phyloP scores from a whole-genome alignment of 2,113 vertebrate species.

The Perccottus glenii region DNA sequence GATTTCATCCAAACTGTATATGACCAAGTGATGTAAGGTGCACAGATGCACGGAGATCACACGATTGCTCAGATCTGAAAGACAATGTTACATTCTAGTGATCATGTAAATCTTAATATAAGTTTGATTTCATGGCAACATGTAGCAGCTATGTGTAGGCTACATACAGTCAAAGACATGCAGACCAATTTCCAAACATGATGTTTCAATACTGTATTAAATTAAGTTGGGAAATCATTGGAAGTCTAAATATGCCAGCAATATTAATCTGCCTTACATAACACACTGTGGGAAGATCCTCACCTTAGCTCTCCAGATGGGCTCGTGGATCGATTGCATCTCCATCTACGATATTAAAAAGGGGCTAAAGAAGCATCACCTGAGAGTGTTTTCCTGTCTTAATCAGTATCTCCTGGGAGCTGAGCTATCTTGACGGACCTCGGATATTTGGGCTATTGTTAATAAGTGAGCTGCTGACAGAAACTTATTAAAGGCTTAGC shows the following conservation, averaged over 20 bases:
- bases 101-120: too few relatives aligned
- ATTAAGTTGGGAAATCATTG: background rate
- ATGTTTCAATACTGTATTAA: background rate
- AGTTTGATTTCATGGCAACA: too few relatives aligned
- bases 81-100: background rate
- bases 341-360: slow-evolving; percentile 65
- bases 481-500: slow-evolving; percentile 46
- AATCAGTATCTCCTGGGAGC: slow-evolving; percentile 23
- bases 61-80: background rate
- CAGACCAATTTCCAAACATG: background rate
- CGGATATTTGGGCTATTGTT: slow-evolving; percentile 35
- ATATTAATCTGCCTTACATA: slow-evolving; percentile 63
- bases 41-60: background rate
- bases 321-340: slow-evolving; percentile 60
- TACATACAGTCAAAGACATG: background rate
- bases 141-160: too few relatives aligned
- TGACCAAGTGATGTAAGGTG: slow-evolving; percentile 24
- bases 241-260: background rate
- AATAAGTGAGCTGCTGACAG: slow-evolving; percentile 42
- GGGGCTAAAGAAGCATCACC: slow-evolving; percentile 44
- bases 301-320: slow-evolving; percentile 52
- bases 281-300: slow-evolving; percentile 66
- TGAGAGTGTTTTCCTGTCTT: slow-evolving; percentile 41
- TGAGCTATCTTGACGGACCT: slow-evolving; percentile 28
- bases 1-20: slow-evolving; percentile 55